Percentiles rank a stretch among this genome's conserved stretches.
phyloP scores from a whole-genome alignment of 2,888 invertebrate genomes.

The Isoperla grammatica region DNA sequence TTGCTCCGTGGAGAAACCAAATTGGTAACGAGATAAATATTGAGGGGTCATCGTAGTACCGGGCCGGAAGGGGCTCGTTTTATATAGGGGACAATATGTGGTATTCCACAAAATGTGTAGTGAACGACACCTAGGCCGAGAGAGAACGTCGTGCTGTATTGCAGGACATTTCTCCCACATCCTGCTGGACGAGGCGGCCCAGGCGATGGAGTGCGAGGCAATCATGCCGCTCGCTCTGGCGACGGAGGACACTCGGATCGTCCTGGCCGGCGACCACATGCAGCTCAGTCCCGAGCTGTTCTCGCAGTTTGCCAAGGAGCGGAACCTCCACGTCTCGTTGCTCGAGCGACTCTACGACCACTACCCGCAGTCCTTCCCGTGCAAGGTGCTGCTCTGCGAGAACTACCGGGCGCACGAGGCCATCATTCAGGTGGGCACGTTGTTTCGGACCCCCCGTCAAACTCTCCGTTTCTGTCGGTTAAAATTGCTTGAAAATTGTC shows the following conservation, averaged over 20 bases:
- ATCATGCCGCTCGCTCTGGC: slow-evolving; percentile 73
- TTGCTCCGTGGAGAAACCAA: no score
- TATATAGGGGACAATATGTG: no score
- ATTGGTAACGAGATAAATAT: no score
- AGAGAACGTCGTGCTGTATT: no score
- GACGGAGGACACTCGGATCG: slow-evolving; percentile 63
- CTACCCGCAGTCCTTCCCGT: slow-evolving; percentile 67
- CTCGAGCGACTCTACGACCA: slow-evolving; percentile 71
- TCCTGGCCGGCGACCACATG: slow-evolving; percentile 82
- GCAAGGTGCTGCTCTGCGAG: slow-evolving; percentile 72
- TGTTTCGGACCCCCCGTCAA: no score
- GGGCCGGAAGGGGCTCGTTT: no score
- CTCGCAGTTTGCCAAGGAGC: slow-evolving; percentile 64
- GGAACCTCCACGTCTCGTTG: slow-evolving; percentile 65
- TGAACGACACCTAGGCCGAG: no score
- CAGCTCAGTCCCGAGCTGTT: slow-evolving; percentile 76
- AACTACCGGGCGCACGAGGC: slow-evolving; percentile 79
- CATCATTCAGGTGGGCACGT: slow-evolving; percentile 54
- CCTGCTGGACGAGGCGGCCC: slow-evolving; percentile 80
- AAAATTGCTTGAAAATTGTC: no score
- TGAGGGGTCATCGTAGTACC: no score
- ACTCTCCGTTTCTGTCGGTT: no score
- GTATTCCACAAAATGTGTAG: no score
- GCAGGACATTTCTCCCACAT: slow-evolving; percentile 69
- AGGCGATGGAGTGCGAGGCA: slow-evolving; percentile 81